phyloP scores from a whole-genome alignment of 2,888 invertebrate genomes.

The Leucoma salicis region DNA sequence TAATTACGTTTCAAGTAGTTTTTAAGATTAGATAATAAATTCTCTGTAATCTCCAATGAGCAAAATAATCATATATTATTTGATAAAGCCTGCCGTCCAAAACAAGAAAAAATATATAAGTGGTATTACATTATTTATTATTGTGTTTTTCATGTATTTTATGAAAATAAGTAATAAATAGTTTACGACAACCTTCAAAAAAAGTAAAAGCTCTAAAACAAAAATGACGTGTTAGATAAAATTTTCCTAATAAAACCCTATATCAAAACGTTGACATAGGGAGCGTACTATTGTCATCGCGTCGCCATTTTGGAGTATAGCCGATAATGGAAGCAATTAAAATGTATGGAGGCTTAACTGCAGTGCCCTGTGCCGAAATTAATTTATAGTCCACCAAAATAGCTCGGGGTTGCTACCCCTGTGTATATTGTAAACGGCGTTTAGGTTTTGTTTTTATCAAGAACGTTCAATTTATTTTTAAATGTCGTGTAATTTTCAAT shows the following conservation, averaged over 20 bases:
- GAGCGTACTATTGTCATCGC: constrained; percentile 64
- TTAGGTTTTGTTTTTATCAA: constrained; percentile 44
- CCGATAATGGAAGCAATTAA: constrained; percentile 81
- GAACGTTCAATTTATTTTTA: constrained; percentile 25
- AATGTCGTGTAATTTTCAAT: neutral
- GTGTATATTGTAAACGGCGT: constrained; percentile 52
- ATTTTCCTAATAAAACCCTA: constrained; percentile 50
- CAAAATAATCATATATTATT: too few relatives aligned
- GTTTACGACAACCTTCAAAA: too few relatives aligned
- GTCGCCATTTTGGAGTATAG: constrained; percentile 69
- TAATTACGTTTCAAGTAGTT: too few relatives aligned
- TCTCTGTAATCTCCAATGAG: too few relatives aligned
- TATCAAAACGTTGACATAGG: constrained; percentile 47
- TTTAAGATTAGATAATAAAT: too few relatives aligned
- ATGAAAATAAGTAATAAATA: too few relatives aligned
- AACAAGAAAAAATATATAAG: too few relatives aligned
- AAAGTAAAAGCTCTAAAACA: neutral
- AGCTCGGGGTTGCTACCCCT: constrained; percentile 51
- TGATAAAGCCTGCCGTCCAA: too few relatives aligned
- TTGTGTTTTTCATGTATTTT: too few relatives aligned
- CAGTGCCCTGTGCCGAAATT: constrained; percentile 76
- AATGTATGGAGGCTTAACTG: constrained; percentile 81
- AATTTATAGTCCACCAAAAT: constrained; percentile 77
- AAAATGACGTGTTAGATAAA: constrained; percentile 31
- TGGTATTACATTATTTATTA: too few relatives aligned